Evolutionary conservation across 2,113 vertebrate genomes (phyloP), one percentile per base, ranked within the genome.

Genomic region (Cottus gobio): DNA sequence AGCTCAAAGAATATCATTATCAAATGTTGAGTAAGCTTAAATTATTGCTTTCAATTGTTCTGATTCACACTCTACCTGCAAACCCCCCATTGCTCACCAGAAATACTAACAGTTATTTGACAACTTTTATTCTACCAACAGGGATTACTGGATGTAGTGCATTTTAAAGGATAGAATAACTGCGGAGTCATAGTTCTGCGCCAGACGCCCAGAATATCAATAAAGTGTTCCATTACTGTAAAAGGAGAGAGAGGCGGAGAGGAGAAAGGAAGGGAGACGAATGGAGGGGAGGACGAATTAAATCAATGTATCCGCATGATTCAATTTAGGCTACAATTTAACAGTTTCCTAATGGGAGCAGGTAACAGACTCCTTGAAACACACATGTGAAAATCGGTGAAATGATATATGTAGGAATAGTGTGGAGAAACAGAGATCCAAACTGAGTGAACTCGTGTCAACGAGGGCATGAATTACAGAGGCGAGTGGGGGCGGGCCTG

Each of bases 221-320:
- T 95, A 91, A 87, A 81, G 86, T 90, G 87, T 92, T 91, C 88
- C 89, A 92, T 93, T 94, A 93, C 90, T 57, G 90, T 87, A 89
- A 88, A 84, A 87, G 85, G 83, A 84, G 82, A 81, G 78, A 76
- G 71, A 84, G 87, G 77, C 58, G 83, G 62, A 71, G 48, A 79
- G 57, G 63, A 66, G 48, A 84, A 60, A 39, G 74, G 36, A 50
- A 60, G 34, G 80, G 68, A 84, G 75, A 87, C 75, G 84, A 80
- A 83, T 66, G 56, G 54, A 15, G 24, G 12, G 24, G 6, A 31
- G 60, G 67, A 66, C 65, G 58, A 81, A 86, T 80, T 48, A 36
- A 83, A 89, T 89, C 70, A 85, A 82, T 87, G 36, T 10, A 56
- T 70, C 7, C 63, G 60, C 44, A 28, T 75, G 58, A 82, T 83